Base-by-base conservation (phyloP, 2,797 vertebrate species). In the Propithecus deckenii region DNA sequence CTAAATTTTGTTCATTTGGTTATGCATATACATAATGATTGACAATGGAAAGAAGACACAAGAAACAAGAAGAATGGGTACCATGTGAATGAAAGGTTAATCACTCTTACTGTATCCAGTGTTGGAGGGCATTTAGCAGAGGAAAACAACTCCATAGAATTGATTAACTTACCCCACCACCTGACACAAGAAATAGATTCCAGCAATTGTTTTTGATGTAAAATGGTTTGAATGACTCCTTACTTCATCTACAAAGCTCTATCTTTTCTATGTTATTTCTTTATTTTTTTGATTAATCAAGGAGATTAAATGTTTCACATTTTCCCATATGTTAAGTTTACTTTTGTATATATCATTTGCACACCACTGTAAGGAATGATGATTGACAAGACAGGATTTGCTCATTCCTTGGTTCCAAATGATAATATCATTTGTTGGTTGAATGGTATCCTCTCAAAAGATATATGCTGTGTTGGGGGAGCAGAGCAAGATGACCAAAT, bases 211-310 rank as follows among this genome's bases (percentile, higher is more conserved):
- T 95, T 52, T 52, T 75, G 80, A 67, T 25, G 57, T 20, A 41
- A 59, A 50, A 43, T 85, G 30, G 0, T 86, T 86, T 80, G 50
- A 76, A 61, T 67, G 41, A n/a, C 17, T 84, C 32, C 67, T 86
- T 18, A 46, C 32, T 79, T 86, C 41, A 63, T 35, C 72, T 52
- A 22, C 11, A 79, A 79, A 80, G 41, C 30, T 86, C 48, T 92
- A 11, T 59, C 38, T 74, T 81, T 92, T 23, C 23, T 50, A 28
- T 67, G 43, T 4, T 43, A 38, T 55, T 41, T 80, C n/a, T 32
- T 65, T 79, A 76, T 81, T n/a, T 94, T 46, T 95, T 43, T 61
- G 11, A 69, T 90, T 95, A 78, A 71, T 89, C 41, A 87, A 78
- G 11, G n/a, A 89, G 65, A 80, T 63, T 43, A 59, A 95, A 80